Evolutionary conservation across 1,140 invertebrate genomes (phyloP).

Genomic region (Carcinoscorpius rotundicauda): DNA sequence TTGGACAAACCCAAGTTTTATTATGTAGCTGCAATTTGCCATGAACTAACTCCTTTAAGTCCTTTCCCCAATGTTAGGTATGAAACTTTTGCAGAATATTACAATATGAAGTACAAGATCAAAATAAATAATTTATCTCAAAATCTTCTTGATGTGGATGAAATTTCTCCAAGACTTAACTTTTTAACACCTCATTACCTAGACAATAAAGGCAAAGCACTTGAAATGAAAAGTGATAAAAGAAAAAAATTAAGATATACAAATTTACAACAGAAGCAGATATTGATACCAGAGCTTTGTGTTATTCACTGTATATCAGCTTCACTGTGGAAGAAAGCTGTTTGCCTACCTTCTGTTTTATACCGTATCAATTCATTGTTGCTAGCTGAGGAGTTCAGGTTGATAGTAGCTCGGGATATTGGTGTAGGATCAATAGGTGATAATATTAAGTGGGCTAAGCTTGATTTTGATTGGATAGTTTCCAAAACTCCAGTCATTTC

Average conservation of each 20-base stretch:
- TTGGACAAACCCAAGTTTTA: conserved; percentile 94
- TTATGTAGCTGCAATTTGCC: conserved; percentile 88
- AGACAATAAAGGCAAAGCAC: conserved; percentile 85
- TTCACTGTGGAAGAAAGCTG: conserved; percentile 89
- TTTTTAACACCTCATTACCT: conserved; percentile 91
- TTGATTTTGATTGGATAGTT: not conserved
- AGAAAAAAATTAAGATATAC: conserved; percentile 77
- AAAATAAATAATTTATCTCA: conserved; percentile 77
- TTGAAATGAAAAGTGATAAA: conserved; percentile 81
- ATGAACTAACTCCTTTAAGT: conserved; percentile 74
- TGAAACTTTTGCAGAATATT: conserved; percentile 91
- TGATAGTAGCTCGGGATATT: conserved; percentile 61
- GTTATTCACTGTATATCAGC: conserved; percentile 90
- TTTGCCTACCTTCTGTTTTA: conserved; percentile 87
- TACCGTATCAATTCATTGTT: conserved; percentile 88
- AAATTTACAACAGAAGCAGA: conserved; percentile 90
- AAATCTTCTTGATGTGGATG: conserved; percentile 91
- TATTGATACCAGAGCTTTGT: conserved; percentile 94
- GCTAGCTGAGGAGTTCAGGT: conserved; percentile 81
- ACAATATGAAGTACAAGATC: conserved; percentile 80
- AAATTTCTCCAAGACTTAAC: conserved; percentile 90
- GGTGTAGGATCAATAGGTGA: conserved; percentile 39
- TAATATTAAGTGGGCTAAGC: not conserved
- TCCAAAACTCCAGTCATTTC: not conserved
- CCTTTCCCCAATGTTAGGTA: conserved; percentile 83